A percentile compares a stretch with the other conserved stretches of the same genome.
Evolutionary conservation across 2,888 invertebrate genomes (phyloP).

Genomic region (Clitarchus hookeri): DNA sequence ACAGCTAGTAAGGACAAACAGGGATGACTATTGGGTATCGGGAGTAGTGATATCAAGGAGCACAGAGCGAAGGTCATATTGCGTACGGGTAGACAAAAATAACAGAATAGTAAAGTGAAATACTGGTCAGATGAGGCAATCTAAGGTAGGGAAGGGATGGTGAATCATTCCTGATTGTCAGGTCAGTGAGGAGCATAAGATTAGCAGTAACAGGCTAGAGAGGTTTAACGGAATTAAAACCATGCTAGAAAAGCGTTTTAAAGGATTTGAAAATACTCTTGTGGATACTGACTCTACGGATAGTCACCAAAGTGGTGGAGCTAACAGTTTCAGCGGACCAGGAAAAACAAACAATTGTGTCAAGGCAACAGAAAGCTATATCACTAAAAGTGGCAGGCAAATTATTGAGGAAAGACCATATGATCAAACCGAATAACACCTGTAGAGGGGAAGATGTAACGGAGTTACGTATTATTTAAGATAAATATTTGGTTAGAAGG

Average conservation of each 20-base stretch:
- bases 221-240: too few relatives aligned
- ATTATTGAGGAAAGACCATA: background rate
- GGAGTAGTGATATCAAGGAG: background rate
- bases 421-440: background rate
- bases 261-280: background rate
- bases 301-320: too few relatives aligned
- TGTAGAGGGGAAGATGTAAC: background rate
- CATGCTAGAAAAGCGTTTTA: background rate
- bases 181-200: too few relatives aligned
- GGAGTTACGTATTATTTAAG: too few relatives aligned
- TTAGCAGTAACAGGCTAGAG: too few relatives aligned
- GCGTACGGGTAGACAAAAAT: background rate
- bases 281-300: background rate
- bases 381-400: background rate
- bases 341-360: background rate
- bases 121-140: background rate
- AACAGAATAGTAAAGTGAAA: background rate
- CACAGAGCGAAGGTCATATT: background rate
- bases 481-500: too few relatives aligned
- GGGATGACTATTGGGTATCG: background rate
- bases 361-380: background rate
- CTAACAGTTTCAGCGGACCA: too few relatives aligned
- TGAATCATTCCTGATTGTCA: too few relatives aligned
- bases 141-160: background rate
- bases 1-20: background rate